Conservation (phyloP, 2,888 invertebrate genomes). For the Willowsia nigromaculata region DNA sequence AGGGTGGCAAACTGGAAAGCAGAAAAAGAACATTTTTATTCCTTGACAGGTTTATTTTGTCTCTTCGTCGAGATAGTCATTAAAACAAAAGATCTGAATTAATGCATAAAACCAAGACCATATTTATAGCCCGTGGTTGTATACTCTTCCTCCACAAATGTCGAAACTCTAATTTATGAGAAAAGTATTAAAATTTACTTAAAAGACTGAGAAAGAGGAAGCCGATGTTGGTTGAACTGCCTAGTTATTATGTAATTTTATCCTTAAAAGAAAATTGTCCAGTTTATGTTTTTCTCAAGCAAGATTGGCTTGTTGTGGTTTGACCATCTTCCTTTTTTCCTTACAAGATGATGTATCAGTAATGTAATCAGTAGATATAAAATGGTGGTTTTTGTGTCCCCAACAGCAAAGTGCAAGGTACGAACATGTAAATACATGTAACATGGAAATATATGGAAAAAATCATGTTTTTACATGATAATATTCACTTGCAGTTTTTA, state of each 20-base stretch:
- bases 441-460: too few species aligned
- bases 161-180: constrained; percentile 6
- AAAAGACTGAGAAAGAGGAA: constrained; percentile 23
- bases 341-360: background rate
- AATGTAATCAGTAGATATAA: constrained; percentile 5
- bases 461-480: too few species aligned
- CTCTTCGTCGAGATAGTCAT: background rate
- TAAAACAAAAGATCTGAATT: background rate
- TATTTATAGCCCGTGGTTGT: too few species aligned
- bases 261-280: constrained; percentile 26
- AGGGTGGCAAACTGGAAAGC: constrained; percentile 25
- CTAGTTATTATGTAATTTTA: constrained; percentile 35
- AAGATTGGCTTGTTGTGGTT: background rate
- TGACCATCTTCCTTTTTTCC: constrained; percentile 24
- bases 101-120: background rate
- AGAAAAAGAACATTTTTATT: background rate
- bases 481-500: too few species aligned
- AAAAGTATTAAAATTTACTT: constrained; percentile 16
- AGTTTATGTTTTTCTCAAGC: background rate
- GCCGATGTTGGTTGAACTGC: background rate
- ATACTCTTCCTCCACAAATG: background rate
- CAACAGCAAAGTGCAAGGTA: constrained; percentile 26
- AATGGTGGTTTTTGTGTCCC: constrained; percentile 14
- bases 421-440: too few species aligned
- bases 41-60: constrained; percentile 43